These are phyloP conservation scores for Heterochromis multidens DNA, from an alignment of 2,113 vertebrate species.

Conservation along the genomic window DNA sequence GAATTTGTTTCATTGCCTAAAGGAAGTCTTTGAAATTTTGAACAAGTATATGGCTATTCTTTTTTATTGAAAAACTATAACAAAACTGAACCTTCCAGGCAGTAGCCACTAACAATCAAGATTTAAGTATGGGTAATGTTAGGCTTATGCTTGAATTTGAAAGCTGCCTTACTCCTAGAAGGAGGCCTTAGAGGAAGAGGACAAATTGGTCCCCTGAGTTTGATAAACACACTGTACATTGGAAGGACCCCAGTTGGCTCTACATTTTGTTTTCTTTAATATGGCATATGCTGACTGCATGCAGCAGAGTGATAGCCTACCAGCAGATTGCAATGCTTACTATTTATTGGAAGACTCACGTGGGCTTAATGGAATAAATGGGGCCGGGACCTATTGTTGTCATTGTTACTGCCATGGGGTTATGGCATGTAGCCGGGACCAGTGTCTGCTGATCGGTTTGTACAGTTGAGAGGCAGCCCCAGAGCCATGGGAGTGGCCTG, in stretches of 20 bases:
- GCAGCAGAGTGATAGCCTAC: not conserved
- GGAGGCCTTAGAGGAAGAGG: not conserved
- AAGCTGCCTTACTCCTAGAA: not conserved
- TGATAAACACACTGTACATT: not conserved
- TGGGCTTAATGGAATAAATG: not conserved
- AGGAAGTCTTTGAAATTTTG: not conserved
- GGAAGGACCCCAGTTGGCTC: conserved; percentile 13
- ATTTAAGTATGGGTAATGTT: not conserved
- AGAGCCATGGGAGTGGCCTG: conserved; percentile 42
- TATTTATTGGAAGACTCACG: conserved; percentile 2
- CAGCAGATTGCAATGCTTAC: not conserved
- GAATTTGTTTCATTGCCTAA: not conserved
- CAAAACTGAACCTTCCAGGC: not conserved
- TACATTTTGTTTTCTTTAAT: not conserved
- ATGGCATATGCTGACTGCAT: not conserved
- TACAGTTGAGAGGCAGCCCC: conserved; percentile 54
- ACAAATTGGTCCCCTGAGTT: not conserved
- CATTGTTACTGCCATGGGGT: conserved; percentile 7
- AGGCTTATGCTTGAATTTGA: not conserved
- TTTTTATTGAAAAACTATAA: not conserved
- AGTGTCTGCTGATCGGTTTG: conserved; percentile 3
- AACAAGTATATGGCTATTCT: not conserved
- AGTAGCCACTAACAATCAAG: not conserved
- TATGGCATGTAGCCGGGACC: not conserved
- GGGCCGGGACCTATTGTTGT: not conserved